These are phyloP conservation scores for Amiota mariae DNA, from an alignment of 2,888 invertebrate species.

Conservation along the genomic window DNA sequence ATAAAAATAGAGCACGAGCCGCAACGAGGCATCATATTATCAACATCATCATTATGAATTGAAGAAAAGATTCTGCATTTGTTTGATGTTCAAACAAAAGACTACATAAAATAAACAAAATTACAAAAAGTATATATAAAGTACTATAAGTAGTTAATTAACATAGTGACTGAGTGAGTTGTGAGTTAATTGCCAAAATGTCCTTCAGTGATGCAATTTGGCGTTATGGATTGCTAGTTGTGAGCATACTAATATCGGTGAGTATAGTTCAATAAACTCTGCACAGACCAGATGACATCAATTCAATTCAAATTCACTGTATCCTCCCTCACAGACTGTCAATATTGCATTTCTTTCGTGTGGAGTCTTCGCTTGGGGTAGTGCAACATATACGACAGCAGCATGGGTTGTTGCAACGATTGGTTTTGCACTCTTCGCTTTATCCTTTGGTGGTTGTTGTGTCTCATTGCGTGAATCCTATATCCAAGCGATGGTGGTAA, in stretches of 20 bases:
- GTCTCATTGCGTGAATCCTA: slow-evolving; percentile 65
- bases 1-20: background rate
- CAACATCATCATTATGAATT: no score
- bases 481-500: slow-evolving; percentile 55
- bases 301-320: slow-evolving; percentile 3
- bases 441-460: slow-evolving; percentile 61
- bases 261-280: slow-evolving; percentile 44
- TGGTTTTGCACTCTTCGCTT: slow-evolving; percentile 55
- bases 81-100: background rate
- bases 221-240: slow-evolving; percentile 65
- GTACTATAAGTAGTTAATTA: background rate
- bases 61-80: background rate
- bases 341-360: slow-evolving; percentile 59
- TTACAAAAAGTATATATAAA: background rate
- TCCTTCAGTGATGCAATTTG: slow-evolving; percentile 63
- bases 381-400: slow-evolving; percentile 58
- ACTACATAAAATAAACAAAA: background rate
- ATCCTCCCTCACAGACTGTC: slow-evolving; percentile 46
- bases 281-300: background rate
- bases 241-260: slow-evolving; percentile 64
- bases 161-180: background rate
- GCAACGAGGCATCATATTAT: slow-evolving; percentile 5
- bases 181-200: slow-evolving; percentile 51
- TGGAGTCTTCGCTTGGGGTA: slow-evolving; percentile 64
- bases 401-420: slow-evolving; percentile 59